Evolutionary conservation across 1,140 invertebrate genomes (phyloP).

Genomic region (Tyrophagus putrescentiae): DNA sequence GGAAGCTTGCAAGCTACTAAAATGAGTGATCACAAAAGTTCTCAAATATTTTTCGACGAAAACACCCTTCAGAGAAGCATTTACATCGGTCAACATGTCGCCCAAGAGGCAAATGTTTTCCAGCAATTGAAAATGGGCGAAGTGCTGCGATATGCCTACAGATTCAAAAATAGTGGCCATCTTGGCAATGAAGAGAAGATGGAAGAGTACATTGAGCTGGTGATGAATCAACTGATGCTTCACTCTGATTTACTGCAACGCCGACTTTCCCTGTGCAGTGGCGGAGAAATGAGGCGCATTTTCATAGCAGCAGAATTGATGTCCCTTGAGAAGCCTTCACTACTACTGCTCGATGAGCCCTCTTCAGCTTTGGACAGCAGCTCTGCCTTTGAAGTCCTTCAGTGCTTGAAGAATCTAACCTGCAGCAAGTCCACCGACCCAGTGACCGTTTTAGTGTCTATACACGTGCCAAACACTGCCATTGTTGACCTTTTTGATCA

Average conservation of each 20-base stretch:
- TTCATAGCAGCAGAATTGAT: constrained; percentile 70
- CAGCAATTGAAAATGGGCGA: no score
- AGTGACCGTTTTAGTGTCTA: neutral
- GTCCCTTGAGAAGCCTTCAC: neutral
- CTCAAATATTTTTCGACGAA: no score
- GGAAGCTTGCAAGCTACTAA: no score
- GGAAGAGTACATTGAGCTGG: no score
- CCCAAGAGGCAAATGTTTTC: no score
- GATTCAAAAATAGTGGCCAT: no score
- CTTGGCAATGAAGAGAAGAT: no score
- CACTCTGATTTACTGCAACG: constrained; percentile 7
- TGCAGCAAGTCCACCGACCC: neutral
- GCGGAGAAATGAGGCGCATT: constrained; percentile 77
- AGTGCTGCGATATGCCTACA: no score
- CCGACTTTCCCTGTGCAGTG: constrained; percentile 32
- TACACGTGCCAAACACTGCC: constrained; percentile 5
- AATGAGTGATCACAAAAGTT: no score
- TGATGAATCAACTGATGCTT: neutral
- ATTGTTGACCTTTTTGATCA: neutral
- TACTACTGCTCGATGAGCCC: constrained; percentile 31
- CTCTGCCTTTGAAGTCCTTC: neutral
- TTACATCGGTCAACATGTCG: no score
- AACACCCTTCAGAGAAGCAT: no score
- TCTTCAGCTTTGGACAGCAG: constrained; percentile 48
- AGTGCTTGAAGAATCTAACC: neutral